These are phyloP conservation scores for Tautogolabrus adspersus DNA, from an alignment of 2,113 vertebrate genomes.

Conservation along the genomic window DNA sequence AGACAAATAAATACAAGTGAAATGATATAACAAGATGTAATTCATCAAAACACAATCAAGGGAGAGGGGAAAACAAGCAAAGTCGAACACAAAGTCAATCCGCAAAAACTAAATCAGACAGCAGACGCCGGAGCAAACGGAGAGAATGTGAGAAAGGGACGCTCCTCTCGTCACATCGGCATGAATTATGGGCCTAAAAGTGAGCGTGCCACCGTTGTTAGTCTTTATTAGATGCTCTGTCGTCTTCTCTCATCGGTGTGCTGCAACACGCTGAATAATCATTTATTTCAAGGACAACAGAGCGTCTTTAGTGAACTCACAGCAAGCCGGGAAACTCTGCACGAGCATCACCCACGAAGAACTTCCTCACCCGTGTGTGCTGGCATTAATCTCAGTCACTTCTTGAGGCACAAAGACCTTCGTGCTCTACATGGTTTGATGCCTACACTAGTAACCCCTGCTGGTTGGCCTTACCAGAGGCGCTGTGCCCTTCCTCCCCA, in stretches of 20 bases:
- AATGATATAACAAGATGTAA: constrained; percentile 57
- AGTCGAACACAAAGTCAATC: constrained; percentile 65
- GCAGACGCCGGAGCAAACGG: constrained; percentile 8
- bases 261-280: constrained; percentile 41
- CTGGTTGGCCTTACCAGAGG: not conserved
- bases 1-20: constrained; percentile 53
- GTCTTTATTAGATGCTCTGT: constrained; percentile 57
- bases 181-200: constrained; percentile 59
- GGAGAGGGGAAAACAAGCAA: constrained; percentile 6
- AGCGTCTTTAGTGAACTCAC: not conserved
- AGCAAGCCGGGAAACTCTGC: not conserved
- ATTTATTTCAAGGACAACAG: constrained; percentile 57
- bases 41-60: constrained; percentile 55
- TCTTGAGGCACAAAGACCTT: constrained; percentile 6
- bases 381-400: constrained; percentile 47
- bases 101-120: constrained; percentile 8
- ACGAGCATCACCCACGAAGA: not conserved
- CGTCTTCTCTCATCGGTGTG: constrained; percentile 31
- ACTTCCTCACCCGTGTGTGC: constrained; percentile 25
- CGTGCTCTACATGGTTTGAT: constrained; percentile 15
- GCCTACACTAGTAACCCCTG: not conserved
- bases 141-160: constrained; percentile 18
- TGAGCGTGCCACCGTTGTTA: constrained; percentile 53
- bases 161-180: constrained; percentile 21
- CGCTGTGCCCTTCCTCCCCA: not conserved